Base-by-base conservation (phyloP, 2,797 vertebrate species). In the Silurus aristotelis region DNA sequence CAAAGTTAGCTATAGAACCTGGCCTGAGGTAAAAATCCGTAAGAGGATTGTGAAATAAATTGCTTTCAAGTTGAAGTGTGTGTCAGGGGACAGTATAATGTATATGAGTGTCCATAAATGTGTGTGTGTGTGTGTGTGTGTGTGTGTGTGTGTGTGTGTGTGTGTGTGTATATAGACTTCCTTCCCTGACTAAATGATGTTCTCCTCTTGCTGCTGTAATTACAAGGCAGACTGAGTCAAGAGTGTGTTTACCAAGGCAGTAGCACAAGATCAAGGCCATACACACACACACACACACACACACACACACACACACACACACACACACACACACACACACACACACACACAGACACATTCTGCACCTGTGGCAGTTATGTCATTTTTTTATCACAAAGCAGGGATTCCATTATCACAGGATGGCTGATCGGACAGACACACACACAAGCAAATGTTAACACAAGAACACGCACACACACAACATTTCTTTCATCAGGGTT, bases 171-270 rank as follows among this genome's bases (percentile, higher is more conserved):
- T 83, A 82, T 81, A 66, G 76, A 83, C 87, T 88, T 89, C 80
- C 87, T 77, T 82, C 55, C 63, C 87, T 87, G 84, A 84, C 80
- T 89, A 88, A 88, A 88, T 87, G 84, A 83, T 89, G 87, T 89
- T 85, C 88, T 88, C 25, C 60, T 86, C 82, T 87, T 79, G 72
- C 80, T 88, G 84, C 31, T 48, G 68, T 90, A 88, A 90, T 89
- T 89, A 90, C 86, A 89, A 86, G 88, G 87, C 83, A 27, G 86
- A 56, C 66, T 22, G 71, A 82, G 82, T 84, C 80, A 84, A 80
- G 68, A 87, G 87, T 77, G 60, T 89, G 88, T 90, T 89, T 88
- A 87, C 80, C 78, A 83, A 87, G 88, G 86, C 83, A 38, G 73
- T 68, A 60, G 84, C 84, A 43, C 58, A 78, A 89, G 87, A 89